Conservation (phyloP, 2,888 invertebrate species). For the Tachina grossa region DNA sequence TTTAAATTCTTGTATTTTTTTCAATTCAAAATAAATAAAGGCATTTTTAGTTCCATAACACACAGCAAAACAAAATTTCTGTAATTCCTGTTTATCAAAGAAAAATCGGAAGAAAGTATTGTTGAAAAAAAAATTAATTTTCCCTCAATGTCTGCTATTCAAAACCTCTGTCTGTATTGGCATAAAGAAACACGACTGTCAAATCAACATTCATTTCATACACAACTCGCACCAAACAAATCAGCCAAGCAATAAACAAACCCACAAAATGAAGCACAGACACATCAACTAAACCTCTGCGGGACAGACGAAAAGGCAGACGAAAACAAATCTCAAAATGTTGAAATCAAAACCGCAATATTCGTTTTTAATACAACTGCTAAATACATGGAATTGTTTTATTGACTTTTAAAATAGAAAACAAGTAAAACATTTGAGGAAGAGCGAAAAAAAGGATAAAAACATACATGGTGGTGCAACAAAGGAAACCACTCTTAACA, state of each 20-base stretch:
- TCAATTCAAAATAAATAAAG: constrained; percentile 22
- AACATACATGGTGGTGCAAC: constrained; percentile 32
- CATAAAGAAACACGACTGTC: constrained; percentile 33
- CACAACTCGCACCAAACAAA: constrained; percentile 40
- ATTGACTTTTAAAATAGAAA: constrained; percentile 61
- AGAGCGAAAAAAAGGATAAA: not conserved
- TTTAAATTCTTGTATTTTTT: constrained; percentile 24
- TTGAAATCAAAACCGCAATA: constrained; percentile 69
- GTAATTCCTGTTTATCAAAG: constrained; percentile 47
- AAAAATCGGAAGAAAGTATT: constrained; percentile 47
- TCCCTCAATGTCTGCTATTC: constrained; percentile 23
- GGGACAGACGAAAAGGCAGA: constrained; percentile 20
- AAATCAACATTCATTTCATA: constrained; percentile 56
- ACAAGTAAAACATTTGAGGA: constrained; percentile 2
- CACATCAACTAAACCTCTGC: constrained; percentile 7
- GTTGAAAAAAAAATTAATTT: constrained; percentile 25
- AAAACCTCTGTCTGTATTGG: not conserved
- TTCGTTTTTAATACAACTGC: constrained; percentile 13
- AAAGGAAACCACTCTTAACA: not conserved
- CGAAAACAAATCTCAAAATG: constrained; percentile 61
- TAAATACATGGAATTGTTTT: constrained; percentile 59
- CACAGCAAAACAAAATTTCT: constrained; percentile 32
- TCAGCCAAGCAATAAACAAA: constrained; percentile 50
- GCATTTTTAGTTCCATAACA: not conserved
- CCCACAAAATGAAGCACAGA: not conserved